phyloP scores from a whole-genome alignment of 2,888 invertebrate species.

The Neoitamus cyanurus region DNA sequence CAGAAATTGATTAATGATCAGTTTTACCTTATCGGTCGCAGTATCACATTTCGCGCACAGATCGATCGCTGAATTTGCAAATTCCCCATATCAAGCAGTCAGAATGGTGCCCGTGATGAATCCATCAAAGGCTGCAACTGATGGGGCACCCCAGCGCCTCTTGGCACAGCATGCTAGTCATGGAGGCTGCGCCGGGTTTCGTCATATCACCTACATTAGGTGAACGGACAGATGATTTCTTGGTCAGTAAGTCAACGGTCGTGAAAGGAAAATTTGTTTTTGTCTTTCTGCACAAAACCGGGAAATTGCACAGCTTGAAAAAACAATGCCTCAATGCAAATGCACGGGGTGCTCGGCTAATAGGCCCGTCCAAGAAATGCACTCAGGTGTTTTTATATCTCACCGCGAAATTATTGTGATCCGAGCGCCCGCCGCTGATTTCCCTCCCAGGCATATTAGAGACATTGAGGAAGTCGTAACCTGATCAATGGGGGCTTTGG shows the following conservation, averaged over 20 bases:
- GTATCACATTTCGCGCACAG: neutral
- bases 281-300: constrained; percentile 14
- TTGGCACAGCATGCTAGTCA: neutral
- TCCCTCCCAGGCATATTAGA: neutral
- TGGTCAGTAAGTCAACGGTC: constrained; percentile 41
- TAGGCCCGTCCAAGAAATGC: neutral
- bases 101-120: neutral
- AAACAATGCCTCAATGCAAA: neutral
- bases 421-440: neutral
- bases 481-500: constrained; percentile 29
- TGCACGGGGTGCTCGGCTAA: neutral
- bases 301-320: neutral
- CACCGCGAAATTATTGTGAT: constrained; percentile 2
- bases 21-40: constrained; percentile 1
- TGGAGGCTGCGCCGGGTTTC: neutral
- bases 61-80: constrained; percentile 8
- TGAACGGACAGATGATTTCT: constrained; percentile 18
- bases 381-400: constrained; percentile 32
- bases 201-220: constrained; percentile 17
- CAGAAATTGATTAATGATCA: constrained; percentile 31
- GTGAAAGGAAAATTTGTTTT: constrained; percentile 31
- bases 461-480: constrained; percentile 37
- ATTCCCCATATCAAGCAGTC: constrained; percentile 20
- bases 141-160: neutral
- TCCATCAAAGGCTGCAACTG: neutral